phyloP scores from a whole-genome alignment of 1,140 invertebrate species.

The Aphelenchoides fujianensis region DNA sequence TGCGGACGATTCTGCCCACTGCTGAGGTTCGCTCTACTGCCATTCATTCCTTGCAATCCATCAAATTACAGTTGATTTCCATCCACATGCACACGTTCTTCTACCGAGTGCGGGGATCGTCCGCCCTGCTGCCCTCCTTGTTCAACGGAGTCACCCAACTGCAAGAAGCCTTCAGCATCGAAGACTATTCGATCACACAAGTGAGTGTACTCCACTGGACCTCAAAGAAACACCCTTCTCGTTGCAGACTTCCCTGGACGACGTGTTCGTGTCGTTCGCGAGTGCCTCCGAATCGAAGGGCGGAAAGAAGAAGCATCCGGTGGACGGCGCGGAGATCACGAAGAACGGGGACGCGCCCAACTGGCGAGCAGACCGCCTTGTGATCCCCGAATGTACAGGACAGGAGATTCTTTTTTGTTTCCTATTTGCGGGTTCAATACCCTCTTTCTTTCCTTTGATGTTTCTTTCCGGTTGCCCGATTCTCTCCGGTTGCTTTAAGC shows the following conservation, averaged over 20 bases:
- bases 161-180: no score
- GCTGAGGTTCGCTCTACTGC: conserved; percentile 24
- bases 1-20: conserved; percentile 28
- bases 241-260: conserved; percentile 52
- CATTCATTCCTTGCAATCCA: not conserved
- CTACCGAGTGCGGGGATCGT: conserved; percentile 37
- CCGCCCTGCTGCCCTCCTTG: conserved; percentile 5
- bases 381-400: no score
- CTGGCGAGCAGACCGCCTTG: no score
- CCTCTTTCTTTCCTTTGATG: no score
- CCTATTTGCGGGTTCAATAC: no score
- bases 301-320: no score
- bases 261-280: conserved; percentile 43
- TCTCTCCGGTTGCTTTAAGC: no score
- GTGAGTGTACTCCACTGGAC: not conserved
- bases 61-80: conserved; percentile 26
- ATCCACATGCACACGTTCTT: conserved; percentile 48
- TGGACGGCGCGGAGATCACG: no score
- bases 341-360: no score
- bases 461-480: no score
- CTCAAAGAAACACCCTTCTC: conserved; percentile 9
- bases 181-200: conserved; percentile 22
- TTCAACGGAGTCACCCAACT: conserved; percentile 18
- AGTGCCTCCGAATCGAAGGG: not conserved
- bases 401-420: no score